Conservation (phyloP, 1,140 invertebrate genomes). For the Pseudoatta argentina region DNA sequence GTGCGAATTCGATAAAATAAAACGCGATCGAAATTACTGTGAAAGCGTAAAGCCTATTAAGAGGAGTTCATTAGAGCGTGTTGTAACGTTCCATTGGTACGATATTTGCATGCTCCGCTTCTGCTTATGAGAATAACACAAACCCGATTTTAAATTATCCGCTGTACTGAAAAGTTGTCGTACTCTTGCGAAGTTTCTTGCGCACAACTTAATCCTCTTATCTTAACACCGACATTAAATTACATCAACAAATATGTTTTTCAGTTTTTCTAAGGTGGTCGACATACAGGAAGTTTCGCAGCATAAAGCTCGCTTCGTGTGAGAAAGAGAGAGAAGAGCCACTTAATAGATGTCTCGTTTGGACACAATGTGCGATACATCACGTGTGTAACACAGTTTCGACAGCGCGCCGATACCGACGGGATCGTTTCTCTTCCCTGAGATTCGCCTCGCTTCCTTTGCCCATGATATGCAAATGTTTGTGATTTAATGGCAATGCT, state of each 20-base stretch:
- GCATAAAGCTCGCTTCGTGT: background rate
- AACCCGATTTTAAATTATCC: constrained; percentile 38
- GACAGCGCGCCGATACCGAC: constrained; percentile 35
- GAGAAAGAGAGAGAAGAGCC: background rate
- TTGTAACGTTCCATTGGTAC: constrained; percentile 20
- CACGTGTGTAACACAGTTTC: constrained; percentile 41
- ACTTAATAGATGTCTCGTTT: constrained; percentile 26
- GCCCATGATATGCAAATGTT: constrained; percentile 64
- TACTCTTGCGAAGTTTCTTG: background rate
- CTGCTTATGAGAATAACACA: background rate
- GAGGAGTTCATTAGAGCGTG: constrained; percentile 35
- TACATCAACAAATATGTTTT: constrained; percentile 32
- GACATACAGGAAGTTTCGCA: background rate
- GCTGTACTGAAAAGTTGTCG: constrained; percentile 13
- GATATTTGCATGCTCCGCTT: background rate
- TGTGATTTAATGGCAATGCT: constrained; percentile 61
- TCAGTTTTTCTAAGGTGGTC: background rate
- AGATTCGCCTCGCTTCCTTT: background rate
- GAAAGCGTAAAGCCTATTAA: constrained; percentile 52
- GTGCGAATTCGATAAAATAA: constrained; percentile 26
- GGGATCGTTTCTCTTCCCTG: constrained; percentile 16
- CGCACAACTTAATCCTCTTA: constrained; percentile 38
- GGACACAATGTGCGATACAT: constrained; percentile 28
- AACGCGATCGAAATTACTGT: constrained; percentile 45
- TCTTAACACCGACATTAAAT: constrained; percentile 26